Conservation (phyloP, 2,888 invertebrate species). For the Eristalinus sepulchralis region DNA sequence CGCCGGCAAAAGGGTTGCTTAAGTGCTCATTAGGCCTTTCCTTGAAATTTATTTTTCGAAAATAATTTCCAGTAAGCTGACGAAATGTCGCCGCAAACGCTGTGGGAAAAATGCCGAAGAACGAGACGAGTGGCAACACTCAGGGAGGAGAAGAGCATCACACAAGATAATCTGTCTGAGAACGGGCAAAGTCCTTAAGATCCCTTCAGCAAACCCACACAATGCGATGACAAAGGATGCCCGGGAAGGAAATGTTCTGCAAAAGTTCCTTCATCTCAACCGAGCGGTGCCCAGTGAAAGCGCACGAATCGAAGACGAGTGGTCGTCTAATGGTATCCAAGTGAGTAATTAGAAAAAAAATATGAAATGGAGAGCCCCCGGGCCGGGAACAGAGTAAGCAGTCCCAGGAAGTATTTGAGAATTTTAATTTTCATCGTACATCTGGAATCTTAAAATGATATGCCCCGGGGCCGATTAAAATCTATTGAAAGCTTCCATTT, state of each 20-base stretch:
- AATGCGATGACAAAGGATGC: not conserved
- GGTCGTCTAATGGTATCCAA: conserved; percentile 20
- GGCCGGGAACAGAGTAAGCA: conserved; percentile 29
- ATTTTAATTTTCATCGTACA: conserved; percentile 56
- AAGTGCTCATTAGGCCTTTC: conserved; percentile 60
- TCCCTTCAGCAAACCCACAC: not conserved
- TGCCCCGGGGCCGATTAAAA: conserved; percentile 59
- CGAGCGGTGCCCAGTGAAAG: not conserved
- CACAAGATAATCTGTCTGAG: conserved; percentile 37
- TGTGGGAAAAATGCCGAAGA: not conserved
- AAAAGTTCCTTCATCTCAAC: not conserved
- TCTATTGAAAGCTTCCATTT: conserved; percentile 63
- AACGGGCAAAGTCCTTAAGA: not conserved
- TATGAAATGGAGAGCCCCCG: conserved; percentile 29
- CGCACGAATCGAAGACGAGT: conserved; percentile 18
- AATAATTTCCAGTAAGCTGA: conserved; percentile 28
- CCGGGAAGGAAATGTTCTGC: not conserved
- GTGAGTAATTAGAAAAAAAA: conserved; percentile 44
- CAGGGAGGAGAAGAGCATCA: not conserved
- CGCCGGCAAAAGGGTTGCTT: conserved; percentile 36
- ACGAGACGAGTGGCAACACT: not conserved
- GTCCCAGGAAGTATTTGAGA: conserved; percentile 6
- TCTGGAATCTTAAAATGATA: conserved; percentile 29
- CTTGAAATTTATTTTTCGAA: not conserved
- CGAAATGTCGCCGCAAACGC: conserved; percentile 35